phyloP scores from a whole-genome alignment of 1,140 invertebrate genomes.

The Leptinotarsa texana region DNA sequence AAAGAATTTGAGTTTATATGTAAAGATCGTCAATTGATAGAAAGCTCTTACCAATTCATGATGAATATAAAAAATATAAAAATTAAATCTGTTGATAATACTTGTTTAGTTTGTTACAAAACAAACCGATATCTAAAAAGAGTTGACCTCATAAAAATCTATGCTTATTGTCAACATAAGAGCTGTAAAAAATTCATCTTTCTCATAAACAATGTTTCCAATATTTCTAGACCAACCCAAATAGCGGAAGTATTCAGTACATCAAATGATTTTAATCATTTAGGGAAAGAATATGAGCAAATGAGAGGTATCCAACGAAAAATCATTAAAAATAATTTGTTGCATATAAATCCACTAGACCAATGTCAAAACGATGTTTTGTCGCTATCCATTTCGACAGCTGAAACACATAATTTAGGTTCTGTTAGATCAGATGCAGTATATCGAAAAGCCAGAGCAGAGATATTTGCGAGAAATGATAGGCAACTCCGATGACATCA shows the following conservation, averaged over 20 bases:
- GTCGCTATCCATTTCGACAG: background rate
- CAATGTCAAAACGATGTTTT: conserved; percentile 11
- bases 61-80: conserved; percentile 5
- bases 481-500: background rate
- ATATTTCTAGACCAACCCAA: background rate
- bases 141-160: conserved; percentile 3
- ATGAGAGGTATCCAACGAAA: conserved; percentile 7
- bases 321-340: conserved; percentile 11
- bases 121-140: conserved; percentile 10
- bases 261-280: conserved; percentile 7
- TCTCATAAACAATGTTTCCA: background rate
- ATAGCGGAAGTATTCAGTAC: background rate
- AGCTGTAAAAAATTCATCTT: conserved; percentile 13
- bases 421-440: conserved; percentile 14
- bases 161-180: conserved; percentile 17
- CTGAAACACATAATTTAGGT: conserved; percentile 6
- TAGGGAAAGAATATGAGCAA: background rate
- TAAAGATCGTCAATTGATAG: background rate
- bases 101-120: conserved; percentile 17
- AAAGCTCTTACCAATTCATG: background rate
- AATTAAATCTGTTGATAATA: conserved; percentile 16
- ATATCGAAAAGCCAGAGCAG: conserved; percentile 12
- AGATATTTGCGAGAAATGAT: conserved; percentile 10
- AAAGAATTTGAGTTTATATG: background rate
- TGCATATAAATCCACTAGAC: conserved; percentile 15